A percentile compares a stretch with the other conserved stretches of the same genome.
Evolutionary conservation across 2,113 vertebrate genomes (phyloP).

Genomic region (Ibidorhyncha struthersii): DNA sequence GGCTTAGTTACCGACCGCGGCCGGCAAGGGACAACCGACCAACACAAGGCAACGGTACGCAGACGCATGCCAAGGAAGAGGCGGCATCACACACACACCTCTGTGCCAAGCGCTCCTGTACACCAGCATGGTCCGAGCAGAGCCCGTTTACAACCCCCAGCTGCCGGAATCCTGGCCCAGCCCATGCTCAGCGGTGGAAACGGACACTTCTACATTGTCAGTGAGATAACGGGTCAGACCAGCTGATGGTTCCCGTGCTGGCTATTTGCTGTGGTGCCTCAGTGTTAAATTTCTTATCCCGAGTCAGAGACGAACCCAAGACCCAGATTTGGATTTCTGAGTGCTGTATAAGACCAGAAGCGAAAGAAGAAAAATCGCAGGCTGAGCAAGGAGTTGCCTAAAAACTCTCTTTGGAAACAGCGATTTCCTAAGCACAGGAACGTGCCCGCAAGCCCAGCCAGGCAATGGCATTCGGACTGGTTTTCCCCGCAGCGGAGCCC

Average conservation of each 20-base stretch:
- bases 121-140: not conserved
- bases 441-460: fast-evolving
- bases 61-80: not conserved
- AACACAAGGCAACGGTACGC: fast-evolving
- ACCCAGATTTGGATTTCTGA: not conserved
- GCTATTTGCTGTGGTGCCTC: not conserved
- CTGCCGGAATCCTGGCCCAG: not conserved
- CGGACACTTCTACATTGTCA: fast-evolving
- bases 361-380: not conserved
- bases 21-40: not conserved
- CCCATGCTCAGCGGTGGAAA: fast-evolving
- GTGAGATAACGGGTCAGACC: not conserved
- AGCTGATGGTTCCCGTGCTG: not conserved
- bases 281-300: not conserved
- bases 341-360: not conserved
- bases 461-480: not conserved
- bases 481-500: fast-evolving
- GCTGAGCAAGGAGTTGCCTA: not conserved
- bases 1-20: not conserved
- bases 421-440: not conserved
- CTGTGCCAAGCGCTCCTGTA: not conserved
- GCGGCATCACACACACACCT: too few species aligned
- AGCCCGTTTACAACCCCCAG: not conserved
- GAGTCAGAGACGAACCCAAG: not conserved
- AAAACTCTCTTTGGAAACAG: not conserved